Evolutionary conservation across 2,888 invertebrate species (phyloP), one percentile per base, ranked within the genome.

Genomic region (Trachelus tabidus): DNA sequence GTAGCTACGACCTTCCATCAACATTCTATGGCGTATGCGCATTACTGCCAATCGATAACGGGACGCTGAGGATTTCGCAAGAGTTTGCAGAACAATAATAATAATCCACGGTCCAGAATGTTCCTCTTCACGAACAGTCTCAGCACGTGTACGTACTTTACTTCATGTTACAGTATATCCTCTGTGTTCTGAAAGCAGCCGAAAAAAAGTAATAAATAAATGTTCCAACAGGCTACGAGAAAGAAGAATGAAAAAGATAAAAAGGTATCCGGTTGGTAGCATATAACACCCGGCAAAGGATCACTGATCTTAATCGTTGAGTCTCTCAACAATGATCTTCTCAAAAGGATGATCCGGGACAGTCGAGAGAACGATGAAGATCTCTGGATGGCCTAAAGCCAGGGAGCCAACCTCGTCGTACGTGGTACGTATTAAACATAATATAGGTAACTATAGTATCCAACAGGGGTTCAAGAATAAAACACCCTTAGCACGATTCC

Each of bases 241-340:
- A 69, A 34, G 79, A 73, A 77, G 73, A 75, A 73, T 76, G 78
- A 81, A 81, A 82, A 79, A 81, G 73, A 79, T 81, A 78, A 78
- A 75, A 74, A 74, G 81, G 84, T 84, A 83, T 83, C 73, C 37
- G 76, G 75, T 77, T 77, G 56, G 31, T 34, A 75, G 34, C 23
- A n/a, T 75, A 31, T 34, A 75, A 73, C 75, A 69, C 69, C 81
- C 69, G 78, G 84, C 83, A 84, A 85, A 84, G 86, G 86, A 85
- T 85, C 85, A 85, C 83, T 82, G 89, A 89, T 89, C 86, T 87
- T 89, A 89, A 90, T 89, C 89, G 85, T 83, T 78, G 77, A 79
- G 84, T 84, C 86, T 84, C 82, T 87, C 80, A 81, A 88, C 89
- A 90, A 89, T 88, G 88, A 89, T 87, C 88, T 87, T 88, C 87